Conservation (phyloP, 2,797 vertebrate genomes). For the Myoxocephalus aenaeus region DNA sequence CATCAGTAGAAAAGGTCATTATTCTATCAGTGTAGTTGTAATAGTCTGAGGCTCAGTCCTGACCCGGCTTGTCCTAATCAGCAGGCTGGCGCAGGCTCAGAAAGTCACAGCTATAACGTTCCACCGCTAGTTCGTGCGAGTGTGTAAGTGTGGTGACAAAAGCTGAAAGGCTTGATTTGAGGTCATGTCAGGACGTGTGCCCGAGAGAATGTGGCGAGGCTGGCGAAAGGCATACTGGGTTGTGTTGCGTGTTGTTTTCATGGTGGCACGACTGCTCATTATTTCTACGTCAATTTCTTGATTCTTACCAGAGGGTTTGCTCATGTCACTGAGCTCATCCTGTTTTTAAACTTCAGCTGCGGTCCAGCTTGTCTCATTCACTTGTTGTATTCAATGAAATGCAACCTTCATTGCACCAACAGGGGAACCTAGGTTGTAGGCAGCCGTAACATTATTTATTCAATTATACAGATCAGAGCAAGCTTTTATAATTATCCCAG, state of each 20-base stretch:
- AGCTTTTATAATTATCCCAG: constrained; percentile 27
- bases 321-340: constrained; percentile 60
- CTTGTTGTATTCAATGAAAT: constrained; percentile 39
- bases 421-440: constrained; percentile 31
- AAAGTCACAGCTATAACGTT: constrained; percentile 52
- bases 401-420: constrained; percentile 19
- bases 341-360: constrained; percentile 52
- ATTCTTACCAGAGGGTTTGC: constrained; percentile 64
- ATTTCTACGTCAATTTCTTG: constrained; percentile 68
- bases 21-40: constrained; percentile 62
- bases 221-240: constrained; percentile 71
- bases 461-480: constrained; percentile 35
- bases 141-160: constrained; percentile 49
- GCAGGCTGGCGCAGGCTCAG: constrained; percentile 40
- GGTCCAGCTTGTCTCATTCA: constrained; percentile 24
- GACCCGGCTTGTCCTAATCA: constrained; percentile 59
- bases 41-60: constrained; percentile 55
- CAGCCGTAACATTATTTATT: constrained; percentile 31
- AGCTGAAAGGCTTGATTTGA: constrained; percentile 56
- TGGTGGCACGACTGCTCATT: constrained; percentile 68
- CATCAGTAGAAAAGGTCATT: constrained; percentile 68
- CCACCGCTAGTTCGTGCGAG: constrained; percentile 37
- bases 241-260: constrained; percentile 68
- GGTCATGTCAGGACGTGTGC: constrained; percentile 61
- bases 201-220: constrained; percentile 40